These are phyloP conservation scores for human DNA, from an alignment of 2,113 vertebrate species.

Conservation along the genomic window DNA sequence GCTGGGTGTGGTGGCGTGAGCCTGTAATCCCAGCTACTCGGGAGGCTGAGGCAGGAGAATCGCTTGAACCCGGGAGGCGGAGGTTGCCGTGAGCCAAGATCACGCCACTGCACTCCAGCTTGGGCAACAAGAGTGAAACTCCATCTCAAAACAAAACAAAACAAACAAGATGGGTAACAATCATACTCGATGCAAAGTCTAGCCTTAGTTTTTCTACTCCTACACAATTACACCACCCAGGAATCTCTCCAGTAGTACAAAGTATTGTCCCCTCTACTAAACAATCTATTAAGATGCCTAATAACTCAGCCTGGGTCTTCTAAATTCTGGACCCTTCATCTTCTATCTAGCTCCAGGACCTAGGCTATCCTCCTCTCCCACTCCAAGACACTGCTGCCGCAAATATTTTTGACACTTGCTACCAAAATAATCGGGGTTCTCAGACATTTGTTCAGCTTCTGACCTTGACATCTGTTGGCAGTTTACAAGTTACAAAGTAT, in stretches of 20 bases:
- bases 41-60: too few relatives aligned
- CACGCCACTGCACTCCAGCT: too few relatives aligned
- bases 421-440: conserved; percentile 12
- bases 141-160: too few relatives aligned
- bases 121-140: too few relatives aligned
- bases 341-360: neutral
- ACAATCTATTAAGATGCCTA: neutral
- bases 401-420: neutral
- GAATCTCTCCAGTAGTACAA: neutral
- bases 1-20: too few relatives aligned
- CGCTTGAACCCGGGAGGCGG: too few relatives aligned
- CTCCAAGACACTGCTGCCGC: neutral
- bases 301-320: neutral
- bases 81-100: too few relatives aligned
- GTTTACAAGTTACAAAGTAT: conserved; percentile 48
- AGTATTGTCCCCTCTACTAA: neutral
- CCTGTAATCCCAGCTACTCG: too few relatives aligned
- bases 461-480: conserved; percentile 30
- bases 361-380: neutral
- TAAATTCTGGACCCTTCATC: neutral
- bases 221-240: neutral
- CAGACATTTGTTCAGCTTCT: neutral
- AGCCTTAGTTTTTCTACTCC: neutral
- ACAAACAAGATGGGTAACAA: neutral
- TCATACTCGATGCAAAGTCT: neutral